Base-by-base conservation (phyloP, 2,888 invertebrate genomes). In the Tuta absoluta region DNA sequence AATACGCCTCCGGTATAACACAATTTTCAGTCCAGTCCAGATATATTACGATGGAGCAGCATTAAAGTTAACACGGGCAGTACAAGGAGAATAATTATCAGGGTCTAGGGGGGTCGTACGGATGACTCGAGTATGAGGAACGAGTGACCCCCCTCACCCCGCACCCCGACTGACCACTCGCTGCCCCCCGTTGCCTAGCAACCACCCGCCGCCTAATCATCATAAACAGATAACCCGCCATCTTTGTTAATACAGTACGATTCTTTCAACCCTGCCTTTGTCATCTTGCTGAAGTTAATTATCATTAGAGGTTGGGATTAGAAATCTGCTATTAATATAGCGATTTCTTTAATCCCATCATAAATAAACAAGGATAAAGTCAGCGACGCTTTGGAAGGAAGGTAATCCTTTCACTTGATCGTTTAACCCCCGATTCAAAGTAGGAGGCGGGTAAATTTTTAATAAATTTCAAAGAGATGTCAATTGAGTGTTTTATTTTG, bases 401-500 rank as follows among this genome's bases (percentile, higher is more conserved):
- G 75, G 78, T 85, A 89, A 87, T 89, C 89, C 89, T 88, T 90
- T 87, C 86, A 76, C 85, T 84, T 84, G 82, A 89, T 82, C 86
- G 79, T 87, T 90, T 89, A 90, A 88, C 87, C 88, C 83, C 84
- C 87, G 80, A 80, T 86, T 86, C 84, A 81, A 86, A 88, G 85
- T 87, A 80, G 80, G 88, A 90, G 86, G 86, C 80, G 76, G 72
- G 80, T 91, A 89, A 89, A 91, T 91, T 87, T 90, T 91, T 91
- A 90, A 91, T 90, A 91, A 87, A 89, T 90, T 89, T 90, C 88
- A 87, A 88, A 88, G 87, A 88, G 88, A 91, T 87, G 91, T 89
- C 91, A 91, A 89, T 89, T 81, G 89, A 80, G 88, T 89, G 86
- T 89, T 91, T 91, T 91, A 91, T 91, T 91, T 91, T 91, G 91